A percentile compares a stretch with the other conserved stretches of the same genome.
phyloP scores from a whole-genome alignment of 2,797 vertebrate genomes.

The Urophycis tenuis region DNA sequence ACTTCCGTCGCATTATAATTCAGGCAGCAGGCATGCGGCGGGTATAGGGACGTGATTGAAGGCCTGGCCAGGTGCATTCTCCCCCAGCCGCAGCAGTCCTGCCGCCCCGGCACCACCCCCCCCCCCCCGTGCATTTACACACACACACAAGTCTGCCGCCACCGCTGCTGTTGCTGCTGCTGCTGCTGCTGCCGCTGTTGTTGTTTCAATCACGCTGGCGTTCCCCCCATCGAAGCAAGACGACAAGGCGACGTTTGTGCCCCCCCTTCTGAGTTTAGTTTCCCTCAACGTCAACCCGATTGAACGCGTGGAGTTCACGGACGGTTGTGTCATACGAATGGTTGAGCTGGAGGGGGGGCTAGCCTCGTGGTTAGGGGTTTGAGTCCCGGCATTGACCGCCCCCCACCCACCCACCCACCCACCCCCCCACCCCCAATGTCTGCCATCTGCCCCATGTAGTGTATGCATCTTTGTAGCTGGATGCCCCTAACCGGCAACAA shows the following conservation, averaged over 20 bases:
- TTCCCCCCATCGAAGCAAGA: too few species aligned
- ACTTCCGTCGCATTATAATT: conserved; percentile 53
- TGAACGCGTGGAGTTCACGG: neutral
- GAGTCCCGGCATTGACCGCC: too few species aligned
- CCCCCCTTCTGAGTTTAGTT: too few species aligned
- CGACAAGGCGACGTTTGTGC: too few species aligned
- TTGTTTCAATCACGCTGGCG: too few species aligned
- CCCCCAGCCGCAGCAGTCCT: conserved; percentile 23
- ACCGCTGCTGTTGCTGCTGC: neutral
- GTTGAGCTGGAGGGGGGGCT: neutral
- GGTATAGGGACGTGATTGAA: conserved; percentile 44
- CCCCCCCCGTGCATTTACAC: conserved; percentile 41
- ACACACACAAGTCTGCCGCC: conserved; percentile 40
- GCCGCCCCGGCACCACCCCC: too few species aligned
- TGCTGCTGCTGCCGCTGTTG: too few species aligned
- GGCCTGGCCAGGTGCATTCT: conserved; percentile 40
- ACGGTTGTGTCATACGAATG: neutral
- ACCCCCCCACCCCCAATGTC: neutral
- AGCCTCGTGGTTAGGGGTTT: too few species aligned
- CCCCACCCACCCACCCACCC: too few species aligned
- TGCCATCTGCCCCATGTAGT: neutral
- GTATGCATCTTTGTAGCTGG: neutral
- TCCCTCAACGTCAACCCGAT: too few species aligned
- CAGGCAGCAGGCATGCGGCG: conserved; percentile 29
- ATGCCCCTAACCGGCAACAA: neutral